Base-by-base conservation (phyloP, 2,797 vertebrate genomes). In the Callimico goeldii region DNA sequence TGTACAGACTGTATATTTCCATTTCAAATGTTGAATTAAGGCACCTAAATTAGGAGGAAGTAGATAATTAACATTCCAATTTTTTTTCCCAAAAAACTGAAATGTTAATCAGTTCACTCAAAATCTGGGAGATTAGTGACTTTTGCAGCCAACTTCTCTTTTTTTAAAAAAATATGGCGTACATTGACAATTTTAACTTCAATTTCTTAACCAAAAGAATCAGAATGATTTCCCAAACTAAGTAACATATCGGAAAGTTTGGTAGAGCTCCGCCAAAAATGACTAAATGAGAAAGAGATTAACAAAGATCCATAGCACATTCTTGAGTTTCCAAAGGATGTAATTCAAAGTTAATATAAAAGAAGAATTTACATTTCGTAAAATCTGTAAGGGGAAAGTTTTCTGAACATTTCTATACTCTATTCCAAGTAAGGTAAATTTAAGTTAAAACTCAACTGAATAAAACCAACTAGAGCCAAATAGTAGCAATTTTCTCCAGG, bases 221-320 rank as follows among this genome's bases (percentile, higher is more conserved):
- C 79, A 77, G 36, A 90, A 85, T 50, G 94, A 91, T 73, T 77
- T 33, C 48, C n/a, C 82, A 94, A 91, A 76, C 36, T 70, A 11
- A 81, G 19, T 19, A 95, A 77, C 22, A 85, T 28, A 90, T 12
- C 36, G 14, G 67, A 92, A 91, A 82, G 12, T 50, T 36, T 30
- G 81, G 55, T 33, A 96, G 73, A 80, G 58, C n/a, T 84, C 57
- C 39, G 80, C 43, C 88, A 96, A 91, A 97, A 96, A 64, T 46
- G 88, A 96, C 52, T 84, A 79, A 84, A 76, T 55, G 57, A 91
- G 88, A 93, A 79, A 81, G 77, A 95, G 67, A 94, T 83, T 64
- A 83, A 84, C 82, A 70, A 94, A 67, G 28, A 95, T 48, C 72
- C 85, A 85, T 22, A 90, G n/a, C 24, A 75, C n/a, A 33, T 19